Evolutionary conservation across 2,797 vertebrate species (phyloP).

Genomic region (Acanthis flammea): DNA sequence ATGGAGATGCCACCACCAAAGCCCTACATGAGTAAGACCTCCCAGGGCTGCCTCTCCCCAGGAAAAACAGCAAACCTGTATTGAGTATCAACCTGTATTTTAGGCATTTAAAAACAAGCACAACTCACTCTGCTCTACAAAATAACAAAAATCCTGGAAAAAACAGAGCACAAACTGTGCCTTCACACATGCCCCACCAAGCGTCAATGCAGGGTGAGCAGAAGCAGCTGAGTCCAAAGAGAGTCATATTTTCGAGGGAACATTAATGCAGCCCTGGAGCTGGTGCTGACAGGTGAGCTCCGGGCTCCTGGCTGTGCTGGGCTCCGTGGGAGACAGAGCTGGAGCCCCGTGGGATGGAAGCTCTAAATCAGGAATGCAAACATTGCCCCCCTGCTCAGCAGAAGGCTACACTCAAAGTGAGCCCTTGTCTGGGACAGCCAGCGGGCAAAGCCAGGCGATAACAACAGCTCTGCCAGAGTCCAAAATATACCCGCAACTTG

Average conservation of each 20-base stretch:
- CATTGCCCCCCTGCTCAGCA: constrained; percentile 35
- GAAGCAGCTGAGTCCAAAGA: background rate
- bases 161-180: constrained; percentile 42
- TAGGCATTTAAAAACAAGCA: background rate
- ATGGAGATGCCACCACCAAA: background rate
- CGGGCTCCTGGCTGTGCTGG: background rate
- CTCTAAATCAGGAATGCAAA: constrained; percentile 70
- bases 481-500: constrained; percentile 64
- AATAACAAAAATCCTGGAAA: constrained; percentile 14
- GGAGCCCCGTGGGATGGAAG: background rate
- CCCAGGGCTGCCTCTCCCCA: background rate
- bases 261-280: background rate
- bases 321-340: constrained; percentile 18
- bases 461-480: constrained; percentile 25
- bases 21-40: background rate
- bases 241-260: background rate
- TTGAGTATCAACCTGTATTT: background rate
- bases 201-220: background rate
- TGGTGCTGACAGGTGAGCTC: constrained; percentile 6
- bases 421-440: constrained; percentile 62
- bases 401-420: constrained; percentile 53
- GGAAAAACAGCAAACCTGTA: background rate
- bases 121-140: background rate
- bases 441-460: background rate
- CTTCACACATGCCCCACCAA: background rate